Percentiles rank a stretch among this genome's conserved stretches.
phyloP scores from a whole-genome alignment of 2,888 invertebrate species.

The Linhomoeus sp. region DNA sequence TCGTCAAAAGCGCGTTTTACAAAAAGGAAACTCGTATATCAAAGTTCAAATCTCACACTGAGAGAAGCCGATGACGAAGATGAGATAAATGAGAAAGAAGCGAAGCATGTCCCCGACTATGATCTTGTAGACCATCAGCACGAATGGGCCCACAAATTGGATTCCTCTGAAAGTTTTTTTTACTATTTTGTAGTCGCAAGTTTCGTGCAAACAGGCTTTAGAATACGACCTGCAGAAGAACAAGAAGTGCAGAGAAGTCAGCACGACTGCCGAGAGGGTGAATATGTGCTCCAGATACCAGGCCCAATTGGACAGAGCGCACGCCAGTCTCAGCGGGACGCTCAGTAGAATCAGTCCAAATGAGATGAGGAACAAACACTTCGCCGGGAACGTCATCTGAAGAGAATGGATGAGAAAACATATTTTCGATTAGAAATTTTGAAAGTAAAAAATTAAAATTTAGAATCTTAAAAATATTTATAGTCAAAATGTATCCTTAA shows the following conservation, averaged over 20 bases:
- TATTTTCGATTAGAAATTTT: too few relatives aligned
- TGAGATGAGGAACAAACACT: slow-evolving; percentile 83
- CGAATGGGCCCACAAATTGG: slow-evolving; percentile 92
- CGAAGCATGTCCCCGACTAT: slow-evolving; percentile 81
- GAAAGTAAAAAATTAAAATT: too few relatives aligned
- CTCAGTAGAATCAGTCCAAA: slow-evolving; percentile 67
- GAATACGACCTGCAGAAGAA: slow-evolving; percentile 39
- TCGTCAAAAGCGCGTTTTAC: too few relatives aligned
- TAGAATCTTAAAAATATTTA: too few relatives aligned
- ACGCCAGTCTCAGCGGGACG: slow-evolving; percentile 60
- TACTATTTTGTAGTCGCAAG: too few relatives aligned
- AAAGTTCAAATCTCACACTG: slow-evolving; percentile 58
- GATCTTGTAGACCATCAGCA: slow-evolving; percentile 97
- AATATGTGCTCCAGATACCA: slow-evolving; percentile 64
- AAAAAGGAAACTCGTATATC: too few relatives aligned
- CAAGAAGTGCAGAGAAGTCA: slow-evolving; percentile 83
- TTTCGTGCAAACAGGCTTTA: too few relatives aligned
- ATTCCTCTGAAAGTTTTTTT: slow-evolving; percentile 51
- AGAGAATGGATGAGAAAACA: too few relatives aligned
- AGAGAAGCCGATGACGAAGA: slow-evolving; percentile 90
- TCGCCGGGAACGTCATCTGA: slow-evolving; percentile 63
- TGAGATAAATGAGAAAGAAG: slow-evolving; percentile 84
- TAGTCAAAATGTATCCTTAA: too few relatives aligned
- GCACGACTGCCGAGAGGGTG: slow-evolving; percentile 76
- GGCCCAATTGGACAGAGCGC: slow-evolving; percentile 38